Evolutionary conservation across 2,888 invertebrate species (phyloP), one percentile per base, ranked within the genome.

Genomic region (Neria commutata): DNA sequence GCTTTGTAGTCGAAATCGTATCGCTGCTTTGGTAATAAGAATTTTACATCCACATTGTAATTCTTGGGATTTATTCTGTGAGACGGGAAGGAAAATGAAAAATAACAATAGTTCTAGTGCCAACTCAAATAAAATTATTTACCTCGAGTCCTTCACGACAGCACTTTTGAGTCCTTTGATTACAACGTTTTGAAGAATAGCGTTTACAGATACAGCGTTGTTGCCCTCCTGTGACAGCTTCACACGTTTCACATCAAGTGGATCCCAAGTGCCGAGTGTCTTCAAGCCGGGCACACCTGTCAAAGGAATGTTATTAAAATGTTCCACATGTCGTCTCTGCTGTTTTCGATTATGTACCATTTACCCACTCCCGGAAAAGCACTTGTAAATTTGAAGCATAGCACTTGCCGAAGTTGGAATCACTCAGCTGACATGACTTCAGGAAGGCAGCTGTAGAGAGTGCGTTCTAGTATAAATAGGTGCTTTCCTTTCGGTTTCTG

Each of bases 1-100:
- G 88, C 81, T 64, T 86, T 85, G 68, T 88, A 88, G 5, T 85
- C 65, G 51, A n/a, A 10, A 10, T 42, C 42, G 42, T 10, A 17
- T 5, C 42, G 42, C 42, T 10, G 6, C n/a, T 42, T 42, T 17
- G 42, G 42, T n/a, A 42, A 6, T 16, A 17, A 6, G 5, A 42
- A n/a, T n/a, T n/a, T n/a, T n/a, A n/a, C n/a, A n/a, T n/a, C n/a
- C n/a, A n/a, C n/a, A n/a, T n/a, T n/a, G n/a, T n/a, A n/a, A n/a
- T n/a, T n/a, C n/a, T n/a, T n/a, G n/a, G n/a, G 19, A 16, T 42
- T 42, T 6, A 17, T 6, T 42, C 6, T 29, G 29, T 8, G 6
- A 8, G 29, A 29, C 6, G 11, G 11, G 29, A 29, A 11, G 6
- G 29, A 29, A 8, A 29, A 29, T 29, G 29, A 29, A 29, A 29